Conservation (phyloP, 2,888 invertebrate species). For the Pegoplata infirma region DNA sequence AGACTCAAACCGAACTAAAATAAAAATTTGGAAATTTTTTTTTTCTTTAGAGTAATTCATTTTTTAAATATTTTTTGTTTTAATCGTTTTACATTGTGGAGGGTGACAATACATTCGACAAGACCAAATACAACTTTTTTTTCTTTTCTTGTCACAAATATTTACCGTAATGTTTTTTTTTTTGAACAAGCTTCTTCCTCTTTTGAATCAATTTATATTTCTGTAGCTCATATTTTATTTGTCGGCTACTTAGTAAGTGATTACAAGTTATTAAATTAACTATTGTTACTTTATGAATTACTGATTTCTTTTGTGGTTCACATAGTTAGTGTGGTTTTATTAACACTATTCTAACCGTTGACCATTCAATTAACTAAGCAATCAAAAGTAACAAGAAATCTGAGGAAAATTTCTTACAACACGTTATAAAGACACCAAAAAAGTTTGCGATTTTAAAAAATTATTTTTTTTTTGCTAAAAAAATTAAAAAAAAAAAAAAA, state of each 20-base stretch:
- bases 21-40: too few species aligned
- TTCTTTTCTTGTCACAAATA: constrained; percentile 19
- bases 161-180: constrained; percentile 14
- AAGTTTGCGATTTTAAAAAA: too few species aligned
- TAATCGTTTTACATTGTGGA: too few species aligned
- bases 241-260: constrained; percentile 32
- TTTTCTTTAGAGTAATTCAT: too few species aligned
- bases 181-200: constrained; percentile 24
- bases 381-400: neutral
- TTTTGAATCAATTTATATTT: constrained; percentile 3
- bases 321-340: neutral
- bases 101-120: too few species aligned
- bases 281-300: constrained; percentile 1
- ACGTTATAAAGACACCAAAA: too few species aligned
- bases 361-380: constrained; percentile 10
- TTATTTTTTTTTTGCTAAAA: too few species aligned
- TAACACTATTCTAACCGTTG: neutral
- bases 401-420: too few species aligned
- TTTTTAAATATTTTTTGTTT: too few species aligned
- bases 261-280: constrained; percentile 31
- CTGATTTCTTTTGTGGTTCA: neutral
- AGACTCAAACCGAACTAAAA: too few species aligned
- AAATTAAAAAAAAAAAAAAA: too few species aligned
- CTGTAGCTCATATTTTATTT: neutral
- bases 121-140: too few species aligned